Evolutionary conservation across 2,888 invertebrate species (phyloP).

Genomic region (Euspilapteryx auroguttella): DNA sequence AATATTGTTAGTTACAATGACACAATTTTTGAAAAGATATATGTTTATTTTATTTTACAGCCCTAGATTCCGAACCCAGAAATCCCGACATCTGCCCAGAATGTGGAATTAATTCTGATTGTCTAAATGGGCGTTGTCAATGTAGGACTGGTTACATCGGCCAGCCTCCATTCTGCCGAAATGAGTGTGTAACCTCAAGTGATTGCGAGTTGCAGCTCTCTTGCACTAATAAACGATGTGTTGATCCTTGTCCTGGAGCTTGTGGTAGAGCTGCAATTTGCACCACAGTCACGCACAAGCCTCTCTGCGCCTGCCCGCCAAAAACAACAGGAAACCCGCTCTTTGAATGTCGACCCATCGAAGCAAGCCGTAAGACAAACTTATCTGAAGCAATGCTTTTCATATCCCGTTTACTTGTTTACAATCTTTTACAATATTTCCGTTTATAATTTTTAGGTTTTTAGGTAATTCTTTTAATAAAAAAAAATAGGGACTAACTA

Average conservation of each 20-base stretch:
- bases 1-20: neutral
- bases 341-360: slow-evolving; percentile 63
- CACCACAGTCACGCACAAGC: slow-evolving; percentile 70
- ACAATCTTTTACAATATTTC: slow-evolving; percentile 7
- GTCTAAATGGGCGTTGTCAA: slow-evolving; percentile 68
- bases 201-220: slow-evolving; percentile 71
- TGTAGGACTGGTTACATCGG: slow-evolving; percentile 70
- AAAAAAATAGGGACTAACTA: too few relatives aligned
- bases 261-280: slow-evolving; percentile 75
- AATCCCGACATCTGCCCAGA: slow-evolving; percentile 64
- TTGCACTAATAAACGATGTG: slow-evolving; percentile 71
- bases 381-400: slow-evolving; percentile 35
- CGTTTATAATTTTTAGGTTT: too few relatives aligned
- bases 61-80: slow-evolving; percentile 23
- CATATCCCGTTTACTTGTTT: too few relatives aligned
- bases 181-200: slow-evolving; percentile 71
- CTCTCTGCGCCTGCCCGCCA: slow-evolving; percentile 68
- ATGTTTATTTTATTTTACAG: slow-evolving; percentile 13
- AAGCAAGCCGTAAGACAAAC: slow-evolving; percentile 46
- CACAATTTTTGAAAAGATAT: too few relatives aligned
- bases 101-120: slow-evolving; percentile 78
- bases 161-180: slow-evolving; percentile 72
- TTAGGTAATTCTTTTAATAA: too few relatives aligned
- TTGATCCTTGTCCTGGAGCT: slow-evolving; percentile 74
- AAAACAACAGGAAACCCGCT: slow-evolving; percentile 77